Evolutionary conservation across 2,888 invertebrate genomes (phyloP).

Genomic region (Microchrysa polita): DNA sequence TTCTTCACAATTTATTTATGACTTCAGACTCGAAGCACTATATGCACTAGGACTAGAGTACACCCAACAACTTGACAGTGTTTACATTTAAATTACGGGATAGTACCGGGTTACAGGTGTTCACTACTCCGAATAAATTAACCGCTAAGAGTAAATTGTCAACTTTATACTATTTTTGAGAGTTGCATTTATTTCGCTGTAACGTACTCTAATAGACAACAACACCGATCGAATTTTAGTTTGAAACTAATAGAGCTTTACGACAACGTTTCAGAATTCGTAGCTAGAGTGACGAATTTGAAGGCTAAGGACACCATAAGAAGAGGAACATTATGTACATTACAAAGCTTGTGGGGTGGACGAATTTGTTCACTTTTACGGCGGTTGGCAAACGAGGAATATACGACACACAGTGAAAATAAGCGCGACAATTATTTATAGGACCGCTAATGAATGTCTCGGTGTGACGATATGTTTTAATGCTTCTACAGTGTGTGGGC

Average conservation of each 20-base stretch:
- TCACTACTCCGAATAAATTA: neutral
- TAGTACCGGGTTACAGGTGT: neutral
- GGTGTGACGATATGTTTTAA: neutral
- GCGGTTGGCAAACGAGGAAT: constrained; percentile 10
- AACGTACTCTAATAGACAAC: too few relatives aligned
- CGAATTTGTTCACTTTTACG: constrained; percentile 14
- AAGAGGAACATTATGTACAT: neutral
- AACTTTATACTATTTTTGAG: too few relatives aligned
- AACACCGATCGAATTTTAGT: too few relatives aligned
- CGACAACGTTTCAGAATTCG: neutral
- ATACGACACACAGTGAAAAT: constrained; percentile 27
- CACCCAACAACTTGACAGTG: neutral
- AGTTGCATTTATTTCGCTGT: too few relatives aligned
- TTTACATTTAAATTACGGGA: constrained; percentile 14
- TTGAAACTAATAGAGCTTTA: constrained; percentile 13
- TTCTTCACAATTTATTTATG: neutral
- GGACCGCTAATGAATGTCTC: constrained; percentile 11
- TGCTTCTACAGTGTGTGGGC: constrained; percentile 5
- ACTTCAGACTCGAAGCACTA: neutral
- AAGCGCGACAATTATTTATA: constrained; percentile 32
- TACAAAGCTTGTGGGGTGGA: constrained; percentile 9
- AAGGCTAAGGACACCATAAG: constrained; percentile 37
- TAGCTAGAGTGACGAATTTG: constrained; percentile 31
- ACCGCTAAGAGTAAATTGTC: neutral
- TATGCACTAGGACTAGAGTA: neutral